Percentiles rank a stretch among this genome's conserved stretches.
Conservation (phyloP, 2,797 vertebrate genomes). For the Pseudochirops cupreus region DNA sequence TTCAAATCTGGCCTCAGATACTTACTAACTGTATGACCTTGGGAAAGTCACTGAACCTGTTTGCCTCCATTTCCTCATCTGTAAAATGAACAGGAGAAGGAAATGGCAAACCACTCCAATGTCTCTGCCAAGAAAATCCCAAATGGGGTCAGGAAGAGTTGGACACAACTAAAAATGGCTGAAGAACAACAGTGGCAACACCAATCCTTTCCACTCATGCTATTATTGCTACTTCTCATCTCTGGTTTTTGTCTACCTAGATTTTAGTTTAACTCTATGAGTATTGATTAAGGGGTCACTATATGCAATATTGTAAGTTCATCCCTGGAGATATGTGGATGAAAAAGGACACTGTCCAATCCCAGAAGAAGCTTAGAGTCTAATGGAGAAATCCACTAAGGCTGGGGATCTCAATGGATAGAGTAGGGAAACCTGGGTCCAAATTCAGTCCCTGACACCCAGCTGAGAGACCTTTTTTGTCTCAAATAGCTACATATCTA, state of each 20-base stretch:
- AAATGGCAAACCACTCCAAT: not conserved
- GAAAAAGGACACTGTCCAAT: not conserved
- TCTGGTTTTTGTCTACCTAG: not conserved
- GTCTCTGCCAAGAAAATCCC: not conserved
- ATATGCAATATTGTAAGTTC: not conserved
- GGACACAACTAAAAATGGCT: not conserved
- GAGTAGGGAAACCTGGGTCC: not conserved
- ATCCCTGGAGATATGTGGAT: not conserved
- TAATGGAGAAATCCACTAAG: not conserved
- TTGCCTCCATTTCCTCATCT: not conserved
- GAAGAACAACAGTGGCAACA: fast-evolving
- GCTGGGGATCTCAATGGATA: not conserved
- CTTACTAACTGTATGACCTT: not conserved
- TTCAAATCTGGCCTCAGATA: too few species aligned
- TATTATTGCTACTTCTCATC: not conserved
- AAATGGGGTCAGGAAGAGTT: not conserved
- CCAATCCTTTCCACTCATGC: not conserved
- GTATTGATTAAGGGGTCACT: not conserved
- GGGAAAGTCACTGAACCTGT: not conserved
- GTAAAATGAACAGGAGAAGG: not conserved
- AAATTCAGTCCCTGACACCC: not conserved
- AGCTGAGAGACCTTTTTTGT: not conserved
- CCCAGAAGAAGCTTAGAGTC: not conserved
- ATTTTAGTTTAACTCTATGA: not conserved
- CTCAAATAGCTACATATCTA: not conserved